Percentiles rank a stretch among this genome's conserved stretches.
Conservation (phyloP, 2,113 vertebrate genomes). For the Corythoichthys haematopterus region DNA sequence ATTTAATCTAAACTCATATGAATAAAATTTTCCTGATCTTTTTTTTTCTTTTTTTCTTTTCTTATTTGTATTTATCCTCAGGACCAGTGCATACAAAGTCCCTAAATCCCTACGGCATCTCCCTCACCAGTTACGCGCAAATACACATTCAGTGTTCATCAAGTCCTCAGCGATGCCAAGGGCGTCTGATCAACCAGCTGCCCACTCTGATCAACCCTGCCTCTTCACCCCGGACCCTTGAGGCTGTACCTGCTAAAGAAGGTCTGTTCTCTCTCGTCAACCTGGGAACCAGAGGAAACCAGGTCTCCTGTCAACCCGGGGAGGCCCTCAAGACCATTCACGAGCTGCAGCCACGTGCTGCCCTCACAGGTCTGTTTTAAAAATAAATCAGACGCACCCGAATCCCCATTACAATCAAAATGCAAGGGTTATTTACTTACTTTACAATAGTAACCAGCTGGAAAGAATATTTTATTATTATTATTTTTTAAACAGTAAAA, state of each 20-base stretch:
- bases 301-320: conserved; percentile 71
- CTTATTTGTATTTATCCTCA: conserved; percentile 45
- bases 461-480: too few relatives aligned
- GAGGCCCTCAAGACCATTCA: conserved; percentile 74
- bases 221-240: conserved; percentile 83
- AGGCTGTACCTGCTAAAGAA: conserved; percentile 83
- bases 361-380: conserved; percentile 69
- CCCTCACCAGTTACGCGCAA: conserved; percentile 26
- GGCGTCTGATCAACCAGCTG: conserved; percentile 82
- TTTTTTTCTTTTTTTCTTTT: conserved; percentile 6
- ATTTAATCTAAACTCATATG: neutral
- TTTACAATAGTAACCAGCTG: neutral
- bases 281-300: conserved; percentile 83
- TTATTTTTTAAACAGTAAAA: too few relatives aligned
- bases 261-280: conserved; percentile 69
- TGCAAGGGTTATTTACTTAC: neutral
- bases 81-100: conserved; percentile 86
- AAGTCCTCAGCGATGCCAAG: conserved; percentile 93
- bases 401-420: neutral
- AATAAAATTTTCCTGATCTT: neutral
- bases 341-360: conserved; percentile 75
- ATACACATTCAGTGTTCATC: conserved; percentile 74
- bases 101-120: conserved; percentile 49
- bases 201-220: conserved; percentile 84
- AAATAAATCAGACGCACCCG: neutral